phyloP scores from a whole-genome alignment of 2,888 invertebrate genomes.

The Cecidostiba fungosa region DNA sequence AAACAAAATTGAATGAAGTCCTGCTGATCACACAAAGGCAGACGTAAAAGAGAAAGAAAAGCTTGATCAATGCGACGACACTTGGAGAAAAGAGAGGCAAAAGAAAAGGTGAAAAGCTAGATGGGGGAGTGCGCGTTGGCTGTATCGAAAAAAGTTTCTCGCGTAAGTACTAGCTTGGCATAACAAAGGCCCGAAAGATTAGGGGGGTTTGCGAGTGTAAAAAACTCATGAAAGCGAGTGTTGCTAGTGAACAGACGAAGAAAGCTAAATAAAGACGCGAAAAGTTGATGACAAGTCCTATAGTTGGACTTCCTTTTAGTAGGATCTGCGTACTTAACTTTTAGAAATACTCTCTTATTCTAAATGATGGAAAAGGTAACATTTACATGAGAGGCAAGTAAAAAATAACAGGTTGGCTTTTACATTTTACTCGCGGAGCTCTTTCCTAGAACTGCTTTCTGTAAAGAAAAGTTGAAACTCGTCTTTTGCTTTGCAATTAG shows the following conservation, averaged over 20 bases:
- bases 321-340: background rate
- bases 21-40: constrained; percentile 6
- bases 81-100: background rate
- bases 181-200: background rate
- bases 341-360: background rate
- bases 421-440: background rate
- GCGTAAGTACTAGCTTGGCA: constrained; percentile 12
- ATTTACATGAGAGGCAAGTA: background rate
- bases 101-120: constrained; percentile 8
- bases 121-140: background rate
- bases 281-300: background rate
- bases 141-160: constrained; percentile 2
- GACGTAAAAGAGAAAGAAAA: background rate
- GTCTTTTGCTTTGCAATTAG: background rate
- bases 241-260: constrained; percentile 3
- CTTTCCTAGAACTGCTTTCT: background rate
- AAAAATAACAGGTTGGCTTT: background rate
- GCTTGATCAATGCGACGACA: constrained; percentile 15
- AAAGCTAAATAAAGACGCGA: constrained; percentile 3
- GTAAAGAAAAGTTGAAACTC: background rate
- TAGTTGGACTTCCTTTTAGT: background rate
- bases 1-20: constrained; percentile 8
- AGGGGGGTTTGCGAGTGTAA: background rate
- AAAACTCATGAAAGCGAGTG: background rate
- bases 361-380: background rate